These are phyloP conservation scores for Oxycera nigricornis DNA, from an alignment of 2,888 invertebrate species.

Conservation along the genomic window DNA sequence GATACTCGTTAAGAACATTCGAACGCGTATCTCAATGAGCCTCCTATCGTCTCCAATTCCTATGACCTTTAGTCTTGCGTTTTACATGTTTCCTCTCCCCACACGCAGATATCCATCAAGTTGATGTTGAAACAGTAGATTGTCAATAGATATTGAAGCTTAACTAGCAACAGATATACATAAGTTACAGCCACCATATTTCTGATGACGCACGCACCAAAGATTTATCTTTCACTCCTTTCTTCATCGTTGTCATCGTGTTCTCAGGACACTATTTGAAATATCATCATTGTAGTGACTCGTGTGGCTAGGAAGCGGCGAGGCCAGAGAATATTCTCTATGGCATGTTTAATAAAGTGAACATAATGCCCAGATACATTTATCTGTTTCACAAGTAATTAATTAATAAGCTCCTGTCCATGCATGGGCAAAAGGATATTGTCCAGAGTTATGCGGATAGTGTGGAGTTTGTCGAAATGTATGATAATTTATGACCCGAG, in stretches of 20 bases:
- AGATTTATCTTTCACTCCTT: conserved; percentile 4
- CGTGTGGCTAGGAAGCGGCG: neutral
- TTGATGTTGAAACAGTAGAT: conserved; percentile 27
- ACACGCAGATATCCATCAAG: too few species aligned
- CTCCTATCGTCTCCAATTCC: neutral
- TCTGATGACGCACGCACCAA: conserved; percentile 8
- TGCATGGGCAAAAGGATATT: neutral
- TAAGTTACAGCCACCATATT: conserved; percentile 9
- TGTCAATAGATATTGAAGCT: conserved; percentile 26
- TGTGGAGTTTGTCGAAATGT: conserved; percentile 18
- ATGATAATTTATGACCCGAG: conserved; percentile 23
- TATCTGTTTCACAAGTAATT: conserved; percentile 33
- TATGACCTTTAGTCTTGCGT: neutral
- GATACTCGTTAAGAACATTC: too few species aligned
- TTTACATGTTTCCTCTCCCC: neutral
- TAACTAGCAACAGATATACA: conserved; percentile 23
- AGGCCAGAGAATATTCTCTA: neutral
- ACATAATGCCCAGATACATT: conserved; percentile 29
- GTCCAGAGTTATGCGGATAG: neutral
- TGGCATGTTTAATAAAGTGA: conserved; percentile 20
- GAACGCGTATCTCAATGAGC: too few species aligned
- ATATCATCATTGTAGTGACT: neutral
- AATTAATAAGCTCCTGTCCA: conserved; percentile 32
- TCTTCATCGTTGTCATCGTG: too few species aligned
- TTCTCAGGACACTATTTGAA: neutral